These are phyloP conservation scores for Oceanodroma tethys DNA, from an alignment of 2,113 vertebrate species.

Conservation along the genomic window DNA sequence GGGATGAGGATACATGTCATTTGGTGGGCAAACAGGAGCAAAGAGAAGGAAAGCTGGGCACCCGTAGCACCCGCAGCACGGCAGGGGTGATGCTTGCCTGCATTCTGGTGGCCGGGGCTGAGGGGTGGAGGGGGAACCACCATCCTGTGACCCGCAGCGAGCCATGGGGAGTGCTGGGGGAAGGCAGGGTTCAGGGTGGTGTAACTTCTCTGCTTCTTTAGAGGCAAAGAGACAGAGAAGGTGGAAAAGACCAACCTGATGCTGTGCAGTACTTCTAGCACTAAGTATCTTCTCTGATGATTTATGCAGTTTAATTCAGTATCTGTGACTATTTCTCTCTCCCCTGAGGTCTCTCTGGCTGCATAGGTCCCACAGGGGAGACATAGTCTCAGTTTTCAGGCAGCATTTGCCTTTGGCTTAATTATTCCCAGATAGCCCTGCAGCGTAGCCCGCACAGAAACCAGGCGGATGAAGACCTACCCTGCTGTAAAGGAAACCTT, in stretches of 20 bases:
- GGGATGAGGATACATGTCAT: background rate
- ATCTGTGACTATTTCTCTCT: background rate
- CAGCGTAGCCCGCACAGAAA: background rate
- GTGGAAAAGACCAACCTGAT: background rate
- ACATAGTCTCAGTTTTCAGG: slow-evolving; percentile 6
- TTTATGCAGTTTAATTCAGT: background rate
- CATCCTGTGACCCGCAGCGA: background rate
- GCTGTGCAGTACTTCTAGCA: background rate
- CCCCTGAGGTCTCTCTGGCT: background rate
- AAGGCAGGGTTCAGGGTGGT: background rate
- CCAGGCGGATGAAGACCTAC: background rate
- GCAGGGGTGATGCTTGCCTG: background rate
- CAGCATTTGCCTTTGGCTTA: background rate
- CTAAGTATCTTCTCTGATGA: background rate
- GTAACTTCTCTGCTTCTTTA: background rate
- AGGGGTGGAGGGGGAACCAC: background rate
- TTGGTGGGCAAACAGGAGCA: background rate
- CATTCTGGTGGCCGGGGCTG: background rate
- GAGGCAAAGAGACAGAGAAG: background rate
- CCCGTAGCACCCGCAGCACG: background rate
- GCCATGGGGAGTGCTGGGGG: background rate
- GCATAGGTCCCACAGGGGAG: background rate
- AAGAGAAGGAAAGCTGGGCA: background rate
- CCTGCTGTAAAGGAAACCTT: background rate
- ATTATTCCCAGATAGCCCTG: background rate